Evolutionary conservation across 2,797 vertebrate genomes (phyloP), one percentile per base, ranked within the genome.

Genomic region (Distichodus sexfasciatus): DNA sequence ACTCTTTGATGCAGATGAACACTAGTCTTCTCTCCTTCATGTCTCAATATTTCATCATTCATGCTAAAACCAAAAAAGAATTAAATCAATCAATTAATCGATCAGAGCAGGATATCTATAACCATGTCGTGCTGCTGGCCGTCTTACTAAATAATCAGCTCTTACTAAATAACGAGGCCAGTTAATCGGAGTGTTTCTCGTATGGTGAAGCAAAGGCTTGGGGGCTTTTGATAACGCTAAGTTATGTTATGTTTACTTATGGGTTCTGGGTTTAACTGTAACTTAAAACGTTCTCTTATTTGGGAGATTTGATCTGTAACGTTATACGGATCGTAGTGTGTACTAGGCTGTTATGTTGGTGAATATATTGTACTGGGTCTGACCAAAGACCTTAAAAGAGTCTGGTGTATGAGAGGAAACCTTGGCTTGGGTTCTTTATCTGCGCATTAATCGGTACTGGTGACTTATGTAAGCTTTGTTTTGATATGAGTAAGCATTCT

Each of bases 331-430:
- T 71, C 24, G 23, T 59, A 63, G 63, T 71, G 35, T 63, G 24
- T 48, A 38, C 55, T 58, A 71, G 67, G 47, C 68, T 68, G 50
- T 40, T 31, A 53, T 61, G 31, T 54, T 62, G 62, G 35, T 69
- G 21, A 58, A 51, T 31, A 58, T 75, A 69, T 72, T 75, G 60
- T 72, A 61, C 2, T 61, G 41, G 69, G 65, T 72, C 65, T 29
- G 66, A 58, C 35, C 65, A 75, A 72, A 78, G 76, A 72, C 76
- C 72, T 64, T 26, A 46, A 54, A 55, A n/a, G 46, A 21, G 24
- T 66, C 10, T 66, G 26, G 2, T 4, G 14, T 21, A 47, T 48
- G 66, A 63, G 53, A 60, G 28, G 38, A 60, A 55, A 61, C 44
- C 6, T 31, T 64, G 46, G 59, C 46, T 21, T 24, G 23, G 43